These are phyloP conservation scores for Altica lythri DNA, from an alignment of 2,888 invertebrate genomes.

Conservation along the genomic window DNA sequence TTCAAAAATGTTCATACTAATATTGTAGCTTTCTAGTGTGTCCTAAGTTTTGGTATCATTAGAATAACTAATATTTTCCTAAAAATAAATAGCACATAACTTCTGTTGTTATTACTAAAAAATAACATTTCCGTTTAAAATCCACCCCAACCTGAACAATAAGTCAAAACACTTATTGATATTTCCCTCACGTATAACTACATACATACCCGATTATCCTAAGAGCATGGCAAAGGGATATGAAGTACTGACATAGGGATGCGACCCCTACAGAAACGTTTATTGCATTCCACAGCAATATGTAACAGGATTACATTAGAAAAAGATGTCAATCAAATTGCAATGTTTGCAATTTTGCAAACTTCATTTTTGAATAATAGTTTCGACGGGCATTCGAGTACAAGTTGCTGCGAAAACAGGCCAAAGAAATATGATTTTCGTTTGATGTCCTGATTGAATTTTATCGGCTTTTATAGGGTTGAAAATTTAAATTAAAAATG, in stretches of 20 bases:
- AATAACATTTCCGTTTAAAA: too few relatives aligned
- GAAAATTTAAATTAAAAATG: too few relatives aligned
- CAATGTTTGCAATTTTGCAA: conserved; percentile 47
- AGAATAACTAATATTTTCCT: too few relatives aligned
- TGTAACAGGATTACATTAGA: conserved; percentile 4
- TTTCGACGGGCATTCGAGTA: background rate
- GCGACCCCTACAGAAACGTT: background rate
- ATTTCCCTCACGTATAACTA: conserved; percentile 1
- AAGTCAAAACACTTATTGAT: background rate
- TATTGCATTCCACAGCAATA: conserved; percentile 4
- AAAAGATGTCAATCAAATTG: conserved; percentile 51
- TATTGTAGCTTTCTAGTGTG: too few relatives aligned
- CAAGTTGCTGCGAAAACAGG: conserved; percentile 5
- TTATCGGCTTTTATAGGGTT: too few relatives aligned
- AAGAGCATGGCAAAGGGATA: background rate
- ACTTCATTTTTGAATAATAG: conserved; percentile 9
- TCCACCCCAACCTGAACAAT: background rate
- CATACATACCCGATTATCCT: background rate
- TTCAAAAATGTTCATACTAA: too few relatives aligned
- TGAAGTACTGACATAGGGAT: background rate
- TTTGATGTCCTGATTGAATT: too few relatives aligned
- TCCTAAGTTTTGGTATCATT: too few relatives aligned
- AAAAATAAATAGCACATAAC: too few relatives aligned
- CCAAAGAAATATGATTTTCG: too few relatives aligned
- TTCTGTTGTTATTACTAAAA: too few relatives aligned